Percentiles rank a stretch among this genome's conserved stretches.
Evolutionary conservation across 30 jellyfish, hydroid and myxozoan genomes (phyloP).

Genomic region (Phacellophora camtschatica): DNA sequence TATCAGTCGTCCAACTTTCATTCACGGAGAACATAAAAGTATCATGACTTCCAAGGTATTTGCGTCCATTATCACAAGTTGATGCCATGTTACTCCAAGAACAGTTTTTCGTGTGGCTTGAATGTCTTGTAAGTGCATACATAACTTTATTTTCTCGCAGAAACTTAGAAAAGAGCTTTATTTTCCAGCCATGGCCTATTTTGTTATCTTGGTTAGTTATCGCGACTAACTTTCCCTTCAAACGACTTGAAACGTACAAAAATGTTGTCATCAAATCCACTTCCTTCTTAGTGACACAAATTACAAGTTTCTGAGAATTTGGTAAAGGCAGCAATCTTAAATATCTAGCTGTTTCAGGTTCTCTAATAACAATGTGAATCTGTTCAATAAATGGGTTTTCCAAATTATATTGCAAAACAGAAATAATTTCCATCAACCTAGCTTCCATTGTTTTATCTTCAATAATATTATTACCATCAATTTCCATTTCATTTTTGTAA

Average conservation of each 20-base stretch:
- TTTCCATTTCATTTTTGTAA: neutral
- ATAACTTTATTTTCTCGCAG: neutral
- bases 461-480: neutral
- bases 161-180: neutral
- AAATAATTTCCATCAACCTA: constrained; percentile 19
- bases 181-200: constrained; percentile 48
- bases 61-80: constrained; percentile 38
- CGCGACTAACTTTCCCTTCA: constrained; percentile 2
- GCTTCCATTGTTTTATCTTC: constrained; percentile 7
- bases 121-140: constrained; percentile 62
- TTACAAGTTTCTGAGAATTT: constrained; percentile 24
- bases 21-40: constrained; percentile 45
- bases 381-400: neutral
- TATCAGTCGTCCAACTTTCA: neutral
- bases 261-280: neutral
- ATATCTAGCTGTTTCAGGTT: neutral
- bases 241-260: constrained; percentile 11
- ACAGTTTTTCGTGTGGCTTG: constrained; percentile 2
- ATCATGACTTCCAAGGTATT: constrained; percentile 75
- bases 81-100: neutral
- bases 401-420: constrained; percentile 15
- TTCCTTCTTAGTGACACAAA: constrained; percentile 10
- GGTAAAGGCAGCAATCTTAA: neutral
- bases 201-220: constrained; percentile 32
- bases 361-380: constrained; percentile 19